Base-by-base conservation (phyloP, 2,797 vertebrate species). In the Gephyroberyx darwinii region DNA sequence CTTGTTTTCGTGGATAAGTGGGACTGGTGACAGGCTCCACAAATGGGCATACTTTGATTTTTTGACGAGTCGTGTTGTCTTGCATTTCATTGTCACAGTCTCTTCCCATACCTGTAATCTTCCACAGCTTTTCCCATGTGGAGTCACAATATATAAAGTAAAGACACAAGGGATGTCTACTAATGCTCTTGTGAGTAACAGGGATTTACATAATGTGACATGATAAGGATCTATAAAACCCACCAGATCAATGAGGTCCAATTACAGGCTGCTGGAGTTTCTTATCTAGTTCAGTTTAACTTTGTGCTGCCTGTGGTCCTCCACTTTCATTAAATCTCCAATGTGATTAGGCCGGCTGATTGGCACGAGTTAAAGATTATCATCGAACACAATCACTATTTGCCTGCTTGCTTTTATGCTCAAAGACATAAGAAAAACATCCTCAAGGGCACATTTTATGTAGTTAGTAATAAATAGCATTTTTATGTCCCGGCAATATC, bases 181-280 rank as follows among this genome's bases (percentile, higher is more conserved):
- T 77, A 84, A 82, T 82, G 78, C 80, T 86, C 82, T 75, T 74
- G 74, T 35, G 66, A 83, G 86, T 76, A 10, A 59, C 73, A 81
- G 39, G 53, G 78, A 90, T 92, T 91, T 90, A 81, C 90, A 92
- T 92, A 92, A 90, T 89, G 87, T 81, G 76, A 85, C 64, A 86
- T 85, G 91, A 92, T 92, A 92, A 90, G 81, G 75, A 91, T 92
- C 89, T 89, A 90, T 90, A 89, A 68, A 88, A 88, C 77, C 80
- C 83, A 80, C 76, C 75, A 67, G 89, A 93, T 92, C 92, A 91
- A 93, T 93, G 90, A 86, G 85, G 89, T 89, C 88, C 91, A 91
- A 91, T 93, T 92, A 92, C 90, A 90, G 86, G 84, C 88, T 84
- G 87, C 80, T 88, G 82, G 83, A 91, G 83, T 92, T 91, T 86